These are phyloP conservation scores for Phalloptychus januarius DNA, from an alignment of 2,797 vertebrate genomes.

Conservation along the genomic window DNA sequence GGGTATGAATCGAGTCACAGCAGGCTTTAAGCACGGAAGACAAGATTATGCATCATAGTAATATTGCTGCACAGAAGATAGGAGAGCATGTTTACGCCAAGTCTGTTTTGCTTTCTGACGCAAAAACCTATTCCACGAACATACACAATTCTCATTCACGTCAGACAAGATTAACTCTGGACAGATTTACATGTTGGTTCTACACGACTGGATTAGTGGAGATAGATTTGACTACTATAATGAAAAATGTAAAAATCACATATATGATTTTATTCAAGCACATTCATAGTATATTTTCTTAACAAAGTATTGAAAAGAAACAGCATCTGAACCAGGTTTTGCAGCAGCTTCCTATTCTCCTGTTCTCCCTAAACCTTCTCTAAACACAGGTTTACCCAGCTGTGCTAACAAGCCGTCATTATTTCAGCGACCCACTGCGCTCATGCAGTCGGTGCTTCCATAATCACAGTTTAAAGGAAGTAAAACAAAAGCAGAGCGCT, in stretches of 20 bases:
- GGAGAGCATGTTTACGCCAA: slow-evolving; percentile 1
- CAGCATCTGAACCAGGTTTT: slow-evolving; percentile 1
- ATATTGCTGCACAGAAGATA: slow-evolving; percentile 17
- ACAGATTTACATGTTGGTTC: slow-evolving; percentile 18
- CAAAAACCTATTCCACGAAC: slow-evolving; percentile 17
- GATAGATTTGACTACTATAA: slow-evolving; percentile 3
- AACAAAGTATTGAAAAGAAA: background rate
- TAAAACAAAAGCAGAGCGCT: slow-evolving; percentile 10
- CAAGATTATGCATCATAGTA: slow-evolving; percentile 24
- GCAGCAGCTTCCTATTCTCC: background rate
- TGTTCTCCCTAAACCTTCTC: background rate
- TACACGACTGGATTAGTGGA: slow-evolving; percentile 21
- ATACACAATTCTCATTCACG: slow-evolving; percentile 15
- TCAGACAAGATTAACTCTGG: slow-evolving; percentile 28
- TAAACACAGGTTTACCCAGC: slow-evolving; percentile 12
- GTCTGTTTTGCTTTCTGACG: slow-evolving; percentile 6
- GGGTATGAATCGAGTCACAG: slow-evolving; percentile 29
- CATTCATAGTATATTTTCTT: background rate
- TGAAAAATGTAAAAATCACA: background rate
- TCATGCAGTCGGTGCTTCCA: slow-evolving; percentile 5
- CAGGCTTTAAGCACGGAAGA: slow-evolving; percentile 27
- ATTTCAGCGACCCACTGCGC: slow-evolving; percentile 21
- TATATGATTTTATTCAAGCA: background rate
- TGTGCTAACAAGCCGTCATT: slow-evolving; percentile 28
- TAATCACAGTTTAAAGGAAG: slow-evolving; percentile 14